Base-by-base conservation (phyloP, 2,113 vertebrate species). In the Corythornis madagascariensis region DNA sequence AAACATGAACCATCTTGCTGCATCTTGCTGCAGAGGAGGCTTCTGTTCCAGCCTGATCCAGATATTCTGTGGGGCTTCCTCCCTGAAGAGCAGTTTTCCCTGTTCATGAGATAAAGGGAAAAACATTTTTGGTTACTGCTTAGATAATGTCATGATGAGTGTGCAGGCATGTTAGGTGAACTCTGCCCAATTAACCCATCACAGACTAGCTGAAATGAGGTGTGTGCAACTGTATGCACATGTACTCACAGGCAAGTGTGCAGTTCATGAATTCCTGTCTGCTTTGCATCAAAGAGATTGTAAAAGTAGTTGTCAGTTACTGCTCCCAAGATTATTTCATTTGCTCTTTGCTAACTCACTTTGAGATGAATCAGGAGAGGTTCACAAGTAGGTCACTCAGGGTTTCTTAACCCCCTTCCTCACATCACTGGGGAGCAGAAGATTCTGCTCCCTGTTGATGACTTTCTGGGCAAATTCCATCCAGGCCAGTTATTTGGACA, bases 11-110 rank as follows among this genome's bases (percentile, higher is more conserved):
- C 6, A 0, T 59, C 81, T 80, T 80, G 77, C 82, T 73, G 72
- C 75, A 57, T 91, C 85, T 71, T 90, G 59, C 82, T 92, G 92
- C 78, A 94, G 89, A 80, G 69, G 28, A 89, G n/a, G 50, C 8
- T 94, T 80, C 75, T 91, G 42, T 76, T 92, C 66, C 83, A 73
- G 29, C 33, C 84, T 76, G 63, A 73, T 79, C 28, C 75, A 77
- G 52, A 53, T 85, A 78, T 15, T 29, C 72, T 15, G 1, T 48
- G 35, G 13, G n/a, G 20, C 50, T 33, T 66, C 14, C 11, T 4
- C 53, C 13, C 11, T 3, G 5, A 74, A 70, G 50, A 52, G 17
- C 71, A 63, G 38, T 45, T 83, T 88, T 73, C 33, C 31, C 7
- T 66, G 20, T 29, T 33, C 19, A 1, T n/a, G 25, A 79, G n/a